These are phyloP conservation scores for Meloidogyne hapla DNA, from an alignment of 1,140 invertebrate genomes.

Conservation along the genomic window DNA sequence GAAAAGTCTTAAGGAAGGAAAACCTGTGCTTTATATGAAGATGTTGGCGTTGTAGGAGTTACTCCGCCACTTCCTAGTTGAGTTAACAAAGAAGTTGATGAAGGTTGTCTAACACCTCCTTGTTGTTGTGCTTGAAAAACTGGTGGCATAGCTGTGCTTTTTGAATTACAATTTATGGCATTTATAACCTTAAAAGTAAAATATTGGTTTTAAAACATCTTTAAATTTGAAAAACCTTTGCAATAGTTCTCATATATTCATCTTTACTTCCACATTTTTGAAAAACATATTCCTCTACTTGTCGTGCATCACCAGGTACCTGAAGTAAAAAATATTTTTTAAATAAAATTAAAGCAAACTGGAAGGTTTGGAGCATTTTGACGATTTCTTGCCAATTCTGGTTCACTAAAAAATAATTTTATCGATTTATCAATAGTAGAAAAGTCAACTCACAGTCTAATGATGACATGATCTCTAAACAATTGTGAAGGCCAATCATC, in stretches of 20 bases:
- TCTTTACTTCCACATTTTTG: conserved; percentile 63
- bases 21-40: conserved; percentile 14
- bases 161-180: conserved; percentile 64
- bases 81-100: conserved; percentile 18
- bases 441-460: conserved; percentile 55
- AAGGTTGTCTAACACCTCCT: neutral
- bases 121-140: conserved; percentile 47
- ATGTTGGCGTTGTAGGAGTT: conserved; percentile 4
- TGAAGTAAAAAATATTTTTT: conserved; percentile 1
- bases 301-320: conserved; percentile 61
- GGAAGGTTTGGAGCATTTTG: conserved; percentile 62
- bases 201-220: neutral
- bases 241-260: conserved; percentile 64
- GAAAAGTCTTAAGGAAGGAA: neutral
- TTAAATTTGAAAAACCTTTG: conserved; percentile 43
- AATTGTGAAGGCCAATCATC: conserved; percentile 62
- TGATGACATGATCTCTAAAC: conserved; percentile 62
- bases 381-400: conserved; percentile 61
- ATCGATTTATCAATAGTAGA: neutral
- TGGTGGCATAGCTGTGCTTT: conserved; percentile 56
- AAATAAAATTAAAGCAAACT: conserved; percentile 4
- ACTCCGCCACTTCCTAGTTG: neutral
- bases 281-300: conserved; percentile 63
- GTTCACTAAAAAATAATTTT: conserved; percentile 52
- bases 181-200: conserved; percentile 50